These are phyloP conservation scores for Ceratosolen solmsi DNA, from an alignment of 1,140 invertebrate genomes.

Conservation along the genomic window DNA sequence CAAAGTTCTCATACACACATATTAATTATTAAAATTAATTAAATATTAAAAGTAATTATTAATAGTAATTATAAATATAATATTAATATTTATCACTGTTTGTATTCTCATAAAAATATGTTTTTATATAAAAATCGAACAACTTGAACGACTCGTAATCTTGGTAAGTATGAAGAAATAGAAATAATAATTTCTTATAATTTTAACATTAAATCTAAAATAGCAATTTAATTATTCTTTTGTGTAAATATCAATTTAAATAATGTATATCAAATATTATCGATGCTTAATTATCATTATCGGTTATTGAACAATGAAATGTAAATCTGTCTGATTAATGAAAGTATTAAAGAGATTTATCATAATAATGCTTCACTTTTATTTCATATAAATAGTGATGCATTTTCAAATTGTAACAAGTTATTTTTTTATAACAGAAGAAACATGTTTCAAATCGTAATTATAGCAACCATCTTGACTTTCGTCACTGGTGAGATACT, in stretches of 20 bases:
- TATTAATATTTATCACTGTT: too few species aligned
- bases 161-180: too few species aligned
- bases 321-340: slow-evolving; percentile 4
- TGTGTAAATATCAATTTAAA: background rate
- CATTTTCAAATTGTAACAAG: background rate
- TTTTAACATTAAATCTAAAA: background rate
- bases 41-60: too few species aligned
- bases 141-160: too few species aligned
- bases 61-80: too few species aligned
- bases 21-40: too few species aligned
- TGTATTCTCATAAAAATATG: too few species aligned
- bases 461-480: background rate
- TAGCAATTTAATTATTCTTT: background rate
- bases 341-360: slow-evolving; percentile 7
- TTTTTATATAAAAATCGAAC: too few species aligned
- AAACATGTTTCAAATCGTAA: slow-evolving; percentile 16
- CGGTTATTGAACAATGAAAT: slow-evolving; percentile 1
- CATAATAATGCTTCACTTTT: background rate
- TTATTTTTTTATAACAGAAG: background rate
- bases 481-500: slow-evolving; percentile 19
- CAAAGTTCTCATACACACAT: too few species aligned
- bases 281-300: background rate
- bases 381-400: slow-evolving; percentile 22
- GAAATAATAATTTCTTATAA: background rate
- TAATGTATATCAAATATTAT: background rate